Conservation (phyloP, 1,140 invertebrate species). For the Hyposmocoma kahamanoa region DNA sequence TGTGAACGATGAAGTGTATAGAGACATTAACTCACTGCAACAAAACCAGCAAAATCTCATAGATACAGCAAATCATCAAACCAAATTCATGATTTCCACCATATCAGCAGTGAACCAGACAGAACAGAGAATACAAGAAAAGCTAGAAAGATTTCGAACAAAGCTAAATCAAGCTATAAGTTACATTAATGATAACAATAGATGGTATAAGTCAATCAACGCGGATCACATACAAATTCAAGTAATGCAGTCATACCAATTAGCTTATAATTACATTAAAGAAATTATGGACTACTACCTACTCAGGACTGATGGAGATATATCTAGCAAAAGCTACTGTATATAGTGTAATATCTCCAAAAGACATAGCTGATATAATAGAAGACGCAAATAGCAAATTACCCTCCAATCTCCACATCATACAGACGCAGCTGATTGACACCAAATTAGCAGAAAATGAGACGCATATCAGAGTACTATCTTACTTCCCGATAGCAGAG, state of each 20-base stretch:
- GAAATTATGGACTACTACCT: slow-evolving; percentile 2
- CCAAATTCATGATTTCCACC: slow-evolving; percentile 1
- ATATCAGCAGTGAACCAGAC: slow-evolving; percentile 4
- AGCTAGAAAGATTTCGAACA: slow-evolving; percentile 2
- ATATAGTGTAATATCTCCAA: slow-evolving; percentile 2
- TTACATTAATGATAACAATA: slow-evolving; percentile 1
- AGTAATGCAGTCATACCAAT: slow-evolving; percentile 3
- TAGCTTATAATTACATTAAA: background rate
- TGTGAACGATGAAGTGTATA: slow-evolving; percentile 4
- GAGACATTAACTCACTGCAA: background rate
- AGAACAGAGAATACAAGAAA: background rate
- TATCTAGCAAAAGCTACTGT: slow-evolving; percentile 1
- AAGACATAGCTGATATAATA: slow-evolving; percentile 1
- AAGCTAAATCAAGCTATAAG: slow-evolving; percentile 4
- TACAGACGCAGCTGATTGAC: slow-evolving; percentile 6
- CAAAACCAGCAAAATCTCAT: slow-evolving; percentile 4
- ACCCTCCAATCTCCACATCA: slow-evolving; percentile 7
- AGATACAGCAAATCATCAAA: slow-evolving; percentile 1
- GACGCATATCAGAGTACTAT: slow-evolving; percentile 5
- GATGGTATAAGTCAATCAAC: slow-evolving; percentile 3
- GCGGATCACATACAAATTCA: background rate
- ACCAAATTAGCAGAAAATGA: slow-evolving; percentile 4
- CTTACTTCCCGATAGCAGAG: slow-evolving; percentile 8
- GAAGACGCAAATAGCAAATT: slow-evolving; percentile 6
- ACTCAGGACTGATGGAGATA: slow-evolving; percentile 3